These are phyloP conservation scores for Chrysotoxum bicinctum DNA, from an alignment of 2,888 invertebrate genomes.

Conservation along the genomic window DNA sequence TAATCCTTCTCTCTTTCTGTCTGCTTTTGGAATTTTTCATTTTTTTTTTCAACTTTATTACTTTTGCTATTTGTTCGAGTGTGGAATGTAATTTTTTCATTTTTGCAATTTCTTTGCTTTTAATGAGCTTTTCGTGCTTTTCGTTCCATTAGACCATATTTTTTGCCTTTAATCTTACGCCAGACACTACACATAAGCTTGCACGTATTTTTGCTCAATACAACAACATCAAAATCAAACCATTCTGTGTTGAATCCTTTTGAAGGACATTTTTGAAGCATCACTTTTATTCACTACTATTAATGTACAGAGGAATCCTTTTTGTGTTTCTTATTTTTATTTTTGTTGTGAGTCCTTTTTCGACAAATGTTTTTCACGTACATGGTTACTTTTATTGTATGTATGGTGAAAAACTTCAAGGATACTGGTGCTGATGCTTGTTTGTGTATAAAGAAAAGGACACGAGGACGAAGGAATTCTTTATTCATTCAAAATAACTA, in stretches of 20 bases:
- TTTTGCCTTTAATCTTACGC: slow-evolving; percentile 35
- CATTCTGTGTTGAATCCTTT: background rate
- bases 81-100: slow-evolving; percentile 6
- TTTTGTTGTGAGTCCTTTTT: slow-evolving; percentile 22
- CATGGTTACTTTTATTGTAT: slow-evolving; percentile 26
- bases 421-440: slow-evolving; percentile 21
- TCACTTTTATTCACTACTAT: background rate
- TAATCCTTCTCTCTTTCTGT: slow-evolving; percentile 8
- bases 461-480: slow-evolving; percentile 33
- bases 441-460: slow-evolving; percentile 42
- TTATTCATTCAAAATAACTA: slow-evolving; percentile 38
- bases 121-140: slow-evolving; percentile 64
- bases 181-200: slow-evolving; percentile 36
- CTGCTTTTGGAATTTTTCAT: slow-evolving; percentile 10
- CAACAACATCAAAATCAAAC: slow-evolving; percentile 12
- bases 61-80: slow-evolving; percentile 31
- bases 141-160: slow-evolving; percentile 47
- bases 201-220: background rate
- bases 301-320: background rate
- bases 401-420: slow-evolving; percentile 16
- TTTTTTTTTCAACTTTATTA: slow-evolving; percentile 30
- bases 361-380: slow-evolving; percentile 24
- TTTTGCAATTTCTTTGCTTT: slow-evolving; percentile 35
- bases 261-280: slow-evolving; percentile 34
- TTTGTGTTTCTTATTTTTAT: background rate